These are phyloP conservation scores for Lepidochitona cinerea DNA, from an alignment of 2,888 invertebrate species.

Conservation along the genomic window DNA sequence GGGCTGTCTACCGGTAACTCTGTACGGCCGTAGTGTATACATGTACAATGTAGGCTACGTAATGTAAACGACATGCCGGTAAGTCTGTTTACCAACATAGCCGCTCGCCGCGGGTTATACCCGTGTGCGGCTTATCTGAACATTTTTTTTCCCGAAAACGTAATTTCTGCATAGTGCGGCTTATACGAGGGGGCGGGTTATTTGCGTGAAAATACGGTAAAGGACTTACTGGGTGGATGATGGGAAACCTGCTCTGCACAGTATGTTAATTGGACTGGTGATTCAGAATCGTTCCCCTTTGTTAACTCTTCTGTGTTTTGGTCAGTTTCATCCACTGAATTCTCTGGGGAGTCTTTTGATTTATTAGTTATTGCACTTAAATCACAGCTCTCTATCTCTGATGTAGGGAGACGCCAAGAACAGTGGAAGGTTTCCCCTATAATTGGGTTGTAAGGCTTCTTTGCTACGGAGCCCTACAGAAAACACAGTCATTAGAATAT, in stretches of 20 bases:
- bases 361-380: background rate
- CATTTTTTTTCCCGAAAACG: no score
- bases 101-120: no score
- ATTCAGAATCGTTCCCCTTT: background rate
- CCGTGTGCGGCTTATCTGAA: no score
- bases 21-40: no score
- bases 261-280: constrained; percentile 54
- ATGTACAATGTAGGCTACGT: no score
- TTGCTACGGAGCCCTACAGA: constrained; percentile 69
- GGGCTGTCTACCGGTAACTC: no score
- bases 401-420: constrained; percentile 70
- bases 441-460: constrained; percentile 75
- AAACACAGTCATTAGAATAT: no score
- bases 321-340: background rate
- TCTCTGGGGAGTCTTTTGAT: background rate
- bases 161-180: no score
- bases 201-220: background rate
- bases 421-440: constrained; percentile 75
- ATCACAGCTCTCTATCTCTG: background rate
- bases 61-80: no score
- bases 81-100: no score
- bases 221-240: constrained; percentile 71
- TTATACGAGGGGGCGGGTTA: no score
- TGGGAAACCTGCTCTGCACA: constrained; percentile 74
- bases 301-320: constrained; percentile 4